Evolutionary conservation across 2,888 invertebrate species (phyloP), one percentile per base, ranked within the genome.

Genomic region (Melinopterus prodromus): DNA sequence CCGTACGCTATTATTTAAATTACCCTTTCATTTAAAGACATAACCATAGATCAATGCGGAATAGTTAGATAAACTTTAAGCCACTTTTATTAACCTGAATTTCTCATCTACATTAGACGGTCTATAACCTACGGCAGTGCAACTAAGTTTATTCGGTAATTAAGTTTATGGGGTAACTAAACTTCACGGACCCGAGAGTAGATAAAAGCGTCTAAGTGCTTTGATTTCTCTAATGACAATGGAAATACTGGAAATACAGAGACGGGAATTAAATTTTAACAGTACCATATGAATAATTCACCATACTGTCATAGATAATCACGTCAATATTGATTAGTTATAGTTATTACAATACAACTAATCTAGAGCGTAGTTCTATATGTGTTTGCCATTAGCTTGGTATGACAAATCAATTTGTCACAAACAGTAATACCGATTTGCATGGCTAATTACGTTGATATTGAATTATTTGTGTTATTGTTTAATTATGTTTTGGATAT

Each of bases 131-230:
- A 53, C 7, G 53, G 53, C 53, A 53, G 5, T 53, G 53, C 53
- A 53, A 53, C 53, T 53, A 53, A 53, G 53, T 53, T 53, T 53
- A 53, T 53, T 53, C 53, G 53, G 53, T 53, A 53, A 53, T 53
- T 53, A 53, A 53, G 53, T 53, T 53, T 53, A 53, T 53, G 12
- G 12, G 53, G 53, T 53, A 53, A 53, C 12, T 9, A 53, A 53
- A 53, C 53, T 12, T 9, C 53, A 53, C 53, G 53, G 53, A 53
- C 53, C 12, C 9, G 2, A 53, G 53, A 12, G 12, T 12, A 9
- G 53, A 53, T 53, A 53, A 53, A 53, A 53, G 53, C 53, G 53
- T 53, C 53, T 53, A 53, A 53, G 53, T 53, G 53, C 53, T 53
- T 53, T 53, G 53, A 53, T 53, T 53, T 53, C 53, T 53, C 53